Evolutionary conservation across 2,113 vertebrate genomes (phyloP), one percentile per base, ranked within the genome.

Genomic region (Ornithorhynchus anatinus): DNA sequence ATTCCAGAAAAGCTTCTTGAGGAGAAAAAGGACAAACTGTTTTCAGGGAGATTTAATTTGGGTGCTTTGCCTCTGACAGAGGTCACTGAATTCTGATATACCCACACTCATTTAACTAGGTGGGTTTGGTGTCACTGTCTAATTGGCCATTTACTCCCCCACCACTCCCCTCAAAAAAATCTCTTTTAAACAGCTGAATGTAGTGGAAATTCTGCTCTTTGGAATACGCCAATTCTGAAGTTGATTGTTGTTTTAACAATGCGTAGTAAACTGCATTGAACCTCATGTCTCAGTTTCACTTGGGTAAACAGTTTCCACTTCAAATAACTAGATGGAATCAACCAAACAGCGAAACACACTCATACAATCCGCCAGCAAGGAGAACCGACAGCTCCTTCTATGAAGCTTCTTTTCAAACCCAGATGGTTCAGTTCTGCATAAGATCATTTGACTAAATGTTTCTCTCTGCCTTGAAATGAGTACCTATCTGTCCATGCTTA

Each of bases 381-480:
- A n/a, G 69, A 48, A 48, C 52, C 43, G 38, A 45, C 17, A 12
- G 10, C 2, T 80, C 59, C 62, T 42, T 80, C 56, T 56, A 50
- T 60, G 50, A 51, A 74, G 53, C 40, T 66, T 38, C 27, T 48
- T 70, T 76, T n/a, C 53, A 38, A n/a, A 35, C 48, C 20, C 66
- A 47, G 52, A 45, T 75, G 58, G 11, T 54, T 79, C 72, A 27
- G 47, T 77, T 72, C 65, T 82, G 60, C 32, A 29, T 65, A 54
- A 23, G 36, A 42, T 61, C 51, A 68, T 77, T 59, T 71, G 54
- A 75, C 82, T 11, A 58, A 29, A 8, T 40, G 4, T 11, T 73
- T 68, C 82, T 47, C 38, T 76, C 43, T 17, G 29, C 73, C 64
- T 76, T 51, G 54, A 80, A 71, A 44, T 39, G 3, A 0, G 25